Evolutionary conservation across 2,113 vertebrate genomes (phyloP).

Genomic region (Lampris incognitus): DNA sequence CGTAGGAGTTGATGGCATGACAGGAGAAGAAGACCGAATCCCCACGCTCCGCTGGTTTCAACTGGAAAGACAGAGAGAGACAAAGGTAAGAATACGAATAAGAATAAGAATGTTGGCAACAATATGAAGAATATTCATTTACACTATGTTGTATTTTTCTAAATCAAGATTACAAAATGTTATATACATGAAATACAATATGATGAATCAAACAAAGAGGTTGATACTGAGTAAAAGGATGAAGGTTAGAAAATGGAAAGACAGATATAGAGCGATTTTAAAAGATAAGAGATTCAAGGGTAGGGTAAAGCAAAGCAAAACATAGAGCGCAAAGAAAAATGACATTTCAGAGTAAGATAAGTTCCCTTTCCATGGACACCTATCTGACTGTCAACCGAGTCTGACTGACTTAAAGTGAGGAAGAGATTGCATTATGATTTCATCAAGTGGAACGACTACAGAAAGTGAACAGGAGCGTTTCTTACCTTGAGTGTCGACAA

Average conservation of each 20-base stretch:
- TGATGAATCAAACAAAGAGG: too few species aligned
- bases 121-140: too few species aligned
- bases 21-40: constrained; percentile 99
- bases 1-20: constrained; percentile 98
- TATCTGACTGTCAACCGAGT: constrained; percentile 12
- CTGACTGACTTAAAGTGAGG: background rate
- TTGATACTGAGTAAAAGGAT: constrained; percentile 15
- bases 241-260: constrained; percentile 3
- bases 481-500: constrained; percentile 96
- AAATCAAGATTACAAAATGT: too few species aligned
- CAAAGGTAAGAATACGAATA: too few species aligned
- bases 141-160: too few species aligned
- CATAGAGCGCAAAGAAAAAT: background rate
- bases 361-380: background rate
- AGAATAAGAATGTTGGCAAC: too few species aligned
- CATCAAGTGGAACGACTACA: constrained; percentile 16
- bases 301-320: background rate
- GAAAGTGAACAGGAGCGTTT: background rate
- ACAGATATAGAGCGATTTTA: background rate
- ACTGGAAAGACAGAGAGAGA: constrained; percentile 74
- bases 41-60: constrained; percentile 96
- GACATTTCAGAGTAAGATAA: too few species aligned
- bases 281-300: constrained; percentile 21
- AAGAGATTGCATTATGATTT: constrained; percentile 34
- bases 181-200: too few species aligned